Evolutionary conservation across 35 echinoderm and acorn worm genomes (phyloP), one percentile per base, ranked within the genome.

Genomic region (Eucidaris tribuloides): DNA sequence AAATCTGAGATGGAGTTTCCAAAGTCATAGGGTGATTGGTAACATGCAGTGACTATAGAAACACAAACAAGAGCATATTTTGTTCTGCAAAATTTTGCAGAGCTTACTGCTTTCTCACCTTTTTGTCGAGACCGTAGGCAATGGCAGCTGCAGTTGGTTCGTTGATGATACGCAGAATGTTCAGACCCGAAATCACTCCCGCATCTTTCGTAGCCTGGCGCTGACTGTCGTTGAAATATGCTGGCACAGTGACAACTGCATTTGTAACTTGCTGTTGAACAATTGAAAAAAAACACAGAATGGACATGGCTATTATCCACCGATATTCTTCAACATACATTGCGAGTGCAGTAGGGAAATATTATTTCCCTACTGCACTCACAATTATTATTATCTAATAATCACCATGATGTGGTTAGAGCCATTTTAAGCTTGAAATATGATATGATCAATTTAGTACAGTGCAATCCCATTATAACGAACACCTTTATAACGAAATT

Each of bases 121-220:
- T 91, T 54, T 91, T 91, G 66, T 91, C 89, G 18, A 91, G 77
- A 56, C 89, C 89, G 45, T 91, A 91, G 48, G 89, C 89, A 54
- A 91, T 85, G 42, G 89, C 89, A 20, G 89, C 89, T 71, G 89
- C 89, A 41, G 89, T 91, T 29, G 92, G 92, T 81, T 94, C 92
- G 42, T 89, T 94, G 41, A 94, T 94, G 63, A n/a, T n/a, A n/a
- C n/a, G n/a, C n/a, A n/a, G n/a, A n/a, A n/a, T n/a, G n/a, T n/a
- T n/a, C n/a, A n/a, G 70, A 38, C 92, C 92, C 80, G 92, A 71
- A 54, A 94, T 94, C 2, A 77, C 62, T 29, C 92, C 92, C 0
- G 92, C 86, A 76, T 94, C 92, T 65, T 94, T 94, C 56, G 92
- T 94, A 35, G 92, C 92, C 49, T 94, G 92, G 17, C 92, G 63